Base-by-base conservation (phyloP, 2,888 invertebrate species). In the Andrena trimmerana region DNA sequence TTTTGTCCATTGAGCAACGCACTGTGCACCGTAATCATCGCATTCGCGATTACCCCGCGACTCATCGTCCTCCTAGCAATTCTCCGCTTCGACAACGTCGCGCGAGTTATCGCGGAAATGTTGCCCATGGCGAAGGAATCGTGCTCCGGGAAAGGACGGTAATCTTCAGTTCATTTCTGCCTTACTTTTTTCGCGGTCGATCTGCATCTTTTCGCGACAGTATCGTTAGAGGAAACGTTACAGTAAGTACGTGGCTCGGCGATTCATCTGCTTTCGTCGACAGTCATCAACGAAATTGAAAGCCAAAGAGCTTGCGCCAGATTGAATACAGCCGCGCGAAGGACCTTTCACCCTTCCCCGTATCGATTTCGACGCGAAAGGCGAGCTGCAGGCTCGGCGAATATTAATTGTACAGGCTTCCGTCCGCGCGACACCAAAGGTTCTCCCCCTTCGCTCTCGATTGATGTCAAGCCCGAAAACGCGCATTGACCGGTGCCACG, bases 381-480 rank as follows among this genome's bases (percentile, higher is more conserved):
- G 78, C 63, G 48, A 33, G 4, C 33, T 31, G 16, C 67, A 7
- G 70, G 54, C 65, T 65, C 7, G 72, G 70, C 74, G 81, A 78
- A 77, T 81, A 76, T 86, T 86, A 86, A 86, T 86, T 84, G 80
- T 70, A 29, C 80, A 50, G 86, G 80, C 75, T 86, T 83, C 71
- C 74, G 82, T 75, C 76, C 76, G 68, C 67, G 82, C 66, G 72
- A 78, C 86, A 80, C 81, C 84, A 81, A 74, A 78, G 82, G 73
- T 63, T 78, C 33, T 71, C 76, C 75, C 86, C 76, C 80, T 78
- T 78, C 71, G 57, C 76, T 70, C 74, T 72, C 86, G 86, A 86
- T 86, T 87, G 86, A 87, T 81, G 86, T 77, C 85, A 66, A 85
- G 83, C 69, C 27, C 73, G 81, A 80, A 87, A 84, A 73, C 68